Percentiles rank a stretch among this genome's conserved stretches.
phyloP scores from a whole-genome alignment of 2,113 vertebrate genomes.

The Tetrao urogallus region DNA sequence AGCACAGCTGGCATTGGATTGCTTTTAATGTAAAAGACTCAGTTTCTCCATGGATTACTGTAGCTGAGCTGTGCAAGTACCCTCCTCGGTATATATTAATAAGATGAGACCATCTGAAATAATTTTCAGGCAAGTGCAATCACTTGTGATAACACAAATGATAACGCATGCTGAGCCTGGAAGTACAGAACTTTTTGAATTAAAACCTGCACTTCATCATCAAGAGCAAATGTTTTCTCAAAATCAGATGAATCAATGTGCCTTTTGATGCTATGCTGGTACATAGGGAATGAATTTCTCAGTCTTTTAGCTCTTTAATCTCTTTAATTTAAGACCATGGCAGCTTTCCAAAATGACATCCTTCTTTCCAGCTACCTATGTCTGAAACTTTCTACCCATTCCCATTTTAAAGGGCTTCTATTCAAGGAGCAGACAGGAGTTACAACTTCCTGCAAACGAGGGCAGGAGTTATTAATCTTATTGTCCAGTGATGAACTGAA shows the following conservation, averaged over 20 bases:
- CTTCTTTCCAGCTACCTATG: not conserved
- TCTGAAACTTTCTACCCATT: not conserved
- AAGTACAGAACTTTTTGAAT: not conserved
- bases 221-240: slow-evolving; percentile 14
- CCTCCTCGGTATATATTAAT: not conserved
- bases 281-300: not conserved
- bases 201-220: not conserved
- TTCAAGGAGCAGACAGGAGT: not conserved
- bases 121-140: slow-evolving; percentile 3
- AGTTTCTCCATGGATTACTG: not conserved
- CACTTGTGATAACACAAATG: not conserved
- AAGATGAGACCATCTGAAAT: no score
- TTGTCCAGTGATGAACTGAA: not conserved
- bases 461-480: not conserved
- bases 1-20: not conserved
- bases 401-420: not conserved
- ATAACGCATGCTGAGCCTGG: not conserved
- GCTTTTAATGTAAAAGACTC: not conserved
- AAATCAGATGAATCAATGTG: slow-evolving; percentile 10
- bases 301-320: slow-evolving; percentile 4
- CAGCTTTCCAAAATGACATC: not conserved
- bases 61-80: not conserved
- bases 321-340: not conserved
- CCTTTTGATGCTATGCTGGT: not conserved
- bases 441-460: not conserved